phyloP scores from a whole-genome alignment of 2,888 invertebrate species.

The Gymnosoma rotundatum region DNA sequence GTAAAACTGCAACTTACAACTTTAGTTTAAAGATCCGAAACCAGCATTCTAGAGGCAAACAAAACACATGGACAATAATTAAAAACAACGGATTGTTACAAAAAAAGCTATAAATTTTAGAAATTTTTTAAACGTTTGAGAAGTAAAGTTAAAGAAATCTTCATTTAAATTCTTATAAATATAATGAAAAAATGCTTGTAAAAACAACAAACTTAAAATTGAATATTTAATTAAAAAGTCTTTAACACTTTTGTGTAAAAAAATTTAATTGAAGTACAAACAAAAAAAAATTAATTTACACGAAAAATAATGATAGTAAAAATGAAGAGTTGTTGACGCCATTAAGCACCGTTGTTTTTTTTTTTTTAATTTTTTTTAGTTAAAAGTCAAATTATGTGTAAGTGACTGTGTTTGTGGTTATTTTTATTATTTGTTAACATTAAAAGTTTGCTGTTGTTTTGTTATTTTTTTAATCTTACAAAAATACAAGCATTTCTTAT shows the following conservation, averaged over 20 bases:
- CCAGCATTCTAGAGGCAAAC: slow-evolving; percentile 12
- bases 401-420: slow-evolving; percentile 6
- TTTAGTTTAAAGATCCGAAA: slow-evolving; percentile 24
- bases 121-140: not conserved
- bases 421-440: slow-evolving; percentile 43
- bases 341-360: slow-evolving; percentile 24
- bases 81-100: slow-evolving; percentile 25
- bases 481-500: slow-evolving; percentile 40
- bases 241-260: not conserved
- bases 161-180: no score
- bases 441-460: slow-evolving; percentile 40
- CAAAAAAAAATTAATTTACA: slow-evolving; percentile 6
- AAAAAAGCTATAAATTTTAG: no score
- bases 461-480: not conserved
- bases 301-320: slow-evolving; percentile 24
- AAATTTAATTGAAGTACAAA: not conserved
- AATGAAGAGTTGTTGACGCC: slow-evolving; percentile 57
- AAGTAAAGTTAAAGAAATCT: no score
- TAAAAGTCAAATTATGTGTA: slow-evolving; percentile 3
- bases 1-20: slow-evolving; percentile 32
- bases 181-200: no score
- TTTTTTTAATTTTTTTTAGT: slow-evolving; percentile 8
- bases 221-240: not conserved
- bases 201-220: not conserved
- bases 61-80: slow-evolving; percentile 3